Evolutionary conservation across 1,140 invertebrate species (phyloP).

Genomic region (Listronotus bonariensis): DNA sequence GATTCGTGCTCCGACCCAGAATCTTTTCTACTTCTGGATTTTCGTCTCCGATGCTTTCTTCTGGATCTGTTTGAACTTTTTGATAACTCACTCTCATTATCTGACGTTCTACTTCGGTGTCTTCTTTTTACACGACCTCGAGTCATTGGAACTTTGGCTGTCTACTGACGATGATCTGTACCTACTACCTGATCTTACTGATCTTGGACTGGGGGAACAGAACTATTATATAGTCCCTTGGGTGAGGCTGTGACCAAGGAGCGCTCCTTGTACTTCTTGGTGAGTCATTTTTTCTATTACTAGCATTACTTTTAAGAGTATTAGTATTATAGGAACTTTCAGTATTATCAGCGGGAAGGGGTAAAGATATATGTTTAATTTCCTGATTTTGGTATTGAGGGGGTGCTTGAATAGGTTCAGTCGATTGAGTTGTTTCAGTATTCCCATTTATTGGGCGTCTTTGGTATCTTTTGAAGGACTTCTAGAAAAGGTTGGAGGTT

Average conservation of each 20-base stretch:
- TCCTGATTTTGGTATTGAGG: conserved; percentile 56
- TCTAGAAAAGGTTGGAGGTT: conserved; percentile 82
- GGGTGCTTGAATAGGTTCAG: conserved; percentile 19
- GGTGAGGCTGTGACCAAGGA: conserved; percentile 75
- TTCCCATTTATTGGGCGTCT: conserved; percentile 37
- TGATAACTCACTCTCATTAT: conserved; percentile 87
- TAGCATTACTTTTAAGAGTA: conserved; percentile 28
- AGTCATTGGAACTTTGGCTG: conserved; percentile 83
- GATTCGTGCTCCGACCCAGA: conserved; percentile 63
- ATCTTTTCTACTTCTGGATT: conserved; percentile 63
- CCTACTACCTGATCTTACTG: conserved; percentile 68
- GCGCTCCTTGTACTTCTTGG: conserved; percentile 82
- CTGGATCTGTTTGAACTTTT: conserved; percentile 73
- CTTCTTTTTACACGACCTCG: conserved; percentile 64
- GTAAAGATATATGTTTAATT: conserved; percentile 65
- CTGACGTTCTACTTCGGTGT: conserved; percentile 78
- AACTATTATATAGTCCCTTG: conserved; percentile 71
- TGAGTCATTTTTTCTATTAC: conserved; percentile 64
- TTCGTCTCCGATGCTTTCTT: conserved; percentile 73
- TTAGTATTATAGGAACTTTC: conserved; percentile 42
- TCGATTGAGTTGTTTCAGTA: conserved; percentile 7
- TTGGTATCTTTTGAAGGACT: conserved; percentile 87
- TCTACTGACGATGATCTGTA: conserved; percentile 72
- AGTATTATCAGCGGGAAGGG: conserved; percentile 59
- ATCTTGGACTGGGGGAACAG: conserved; percentile 65